These are phyloP conservation scores for Symphodus melops DNA, from an alignment of 2,113 vertebrate species.

Conservation along the genomic window DNA sequence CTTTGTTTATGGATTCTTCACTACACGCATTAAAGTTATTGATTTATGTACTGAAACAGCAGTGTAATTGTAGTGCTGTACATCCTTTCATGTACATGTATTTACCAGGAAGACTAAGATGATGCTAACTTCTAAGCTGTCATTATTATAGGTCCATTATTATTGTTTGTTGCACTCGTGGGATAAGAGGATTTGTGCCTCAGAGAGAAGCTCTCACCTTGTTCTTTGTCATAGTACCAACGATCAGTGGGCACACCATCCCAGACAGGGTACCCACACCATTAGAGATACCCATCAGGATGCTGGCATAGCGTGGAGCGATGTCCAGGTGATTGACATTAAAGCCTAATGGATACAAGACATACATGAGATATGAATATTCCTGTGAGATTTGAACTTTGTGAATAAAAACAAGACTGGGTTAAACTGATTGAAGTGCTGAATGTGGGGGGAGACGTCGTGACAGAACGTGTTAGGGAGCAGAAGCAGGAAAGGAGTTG, in stretches of 20 bases:
- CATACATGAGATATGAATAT: neutral
- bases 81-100: too few relatives aligned
- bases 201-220: constrained; percentile 84
- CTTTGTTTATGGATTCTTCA: too few relatives aligned
- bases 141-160: too few relatives aligned
- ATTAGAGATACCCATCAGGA: constrained; percentile 99
- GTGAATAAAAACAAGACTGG: neutral
- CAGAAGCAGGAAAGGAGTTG: constrained; percentile 17
- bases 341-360: constrained; percentile 86
- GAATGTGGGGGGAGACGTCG: neutral
- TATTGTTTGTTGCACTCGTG: too few relatives aligned
- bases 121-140: too few relatives aligned
- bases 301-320: constrained; percentile 97
- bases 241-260: constrained; percentile 99
- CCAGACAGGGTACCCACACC: constrained; percentile 98
- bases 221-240: constrained; percentile 98
- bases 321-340: constrained; percentile 99
- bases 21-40: too few relatives aligned
- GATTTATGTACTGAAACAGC: too few relatives aligned
- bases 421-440: neutral
- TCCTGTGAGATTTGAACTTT: neutral
- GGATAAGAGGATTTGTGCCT: neutral
- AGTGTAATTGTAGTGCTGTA: too few relatives aligned
- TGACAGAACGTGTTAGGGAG: neutral
- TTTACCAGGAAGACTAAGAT: too few relatives aligned